Percentiles rank a stretch among this genome's conserved stretches.
These are phyloP conservation scores for Eilema sororculum DNA, from an alignment of 2,888 invertebrate genomes.

Conservation along the genomic window DNA sequence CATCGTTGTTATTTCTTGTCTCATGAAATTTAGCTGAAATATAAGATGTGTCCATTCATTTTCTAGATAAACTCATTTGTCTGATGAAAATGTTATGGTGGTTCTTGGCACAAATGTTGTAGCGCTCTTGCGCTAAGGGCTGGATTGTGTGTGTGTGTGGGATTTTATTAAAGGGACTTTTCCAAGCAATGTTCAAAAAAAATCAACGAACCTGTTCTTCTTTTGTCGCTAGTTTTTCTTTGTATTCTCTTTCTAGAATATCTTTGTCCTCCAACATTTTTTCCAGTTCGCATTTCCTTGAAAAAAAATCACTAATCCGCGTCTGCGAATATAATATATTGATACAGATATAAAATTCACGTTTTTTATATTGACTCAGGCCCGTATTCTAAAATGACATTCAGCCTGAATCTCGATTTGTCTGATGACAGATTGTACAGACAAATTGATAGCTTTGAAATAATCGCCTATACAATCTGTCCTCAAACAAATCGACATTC, in stretches of 20 bases:
- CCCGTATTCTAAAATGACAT: no score
- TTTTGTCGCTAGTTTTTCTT: slow-evolving; percentile 55
- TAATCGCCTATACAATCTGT: no score
- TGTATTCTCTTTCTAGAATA: slow-evolving; percentile 43
- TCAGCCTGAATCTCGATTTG: no score
- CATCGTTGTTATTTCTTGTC: slow-evolving; percentile 54
- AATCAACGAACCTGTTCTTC: slow-evolving; percentile 65
- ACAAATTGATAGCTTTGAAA: no score
- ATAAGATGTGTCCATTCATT: not conserved
- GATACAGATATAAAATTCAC: not conserved
- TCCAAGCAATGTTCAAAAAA: no score
- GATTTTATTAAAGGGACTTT: no score
- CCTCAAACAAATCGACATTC: no score
- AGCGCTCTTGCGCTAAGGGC: not conserved
- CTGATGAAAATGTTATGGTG: not conserved
- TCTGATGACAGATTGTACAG: no score
- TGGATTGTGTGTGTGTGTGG: no score
- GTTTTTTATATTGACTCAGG: no score
- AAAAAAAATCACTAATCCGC: slow-evolving; percentile 49
- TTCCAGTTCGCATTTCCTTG: slow-evolving; percentile 59
- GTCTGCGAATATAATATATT: slow-evolving; percentile 33
- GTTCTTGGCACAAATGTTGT: not conserved
- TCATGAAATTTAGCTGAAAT: slow-evolving; percentile 58
- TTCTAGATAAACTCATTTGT: not conserved
- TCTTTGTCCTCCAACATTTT: slow-evolving; percentile 50